Conservation (phyloP, 2,113 vertebrate genomes). For the Albula glossodonta region DNA sequence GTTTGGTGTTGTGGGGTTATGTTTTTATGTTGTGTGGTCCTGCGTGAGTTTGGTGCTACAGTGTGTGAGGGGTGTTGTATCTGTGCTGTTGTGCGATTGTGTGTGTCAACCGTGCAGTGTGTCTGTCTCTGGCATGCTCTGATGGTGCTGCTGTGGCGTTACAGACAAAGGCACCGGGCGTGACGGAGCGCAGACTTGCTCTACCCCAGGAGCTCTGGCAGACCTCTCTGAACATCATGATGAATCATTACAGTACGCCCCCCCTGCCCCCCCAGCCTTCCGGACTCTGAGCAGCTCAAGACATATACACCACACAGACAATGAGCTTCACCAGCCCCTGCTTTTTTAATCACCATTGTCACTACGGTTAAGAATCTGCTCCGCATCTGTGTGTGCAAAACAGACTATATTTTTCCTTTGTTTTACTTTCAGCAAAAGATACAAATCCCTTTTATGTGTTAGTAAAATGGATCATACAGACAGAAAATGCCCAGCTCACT, state of each 20-base stretch:
- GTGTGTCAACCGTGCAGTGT: conserved; percentile 19
- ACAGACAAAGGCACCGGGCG: conserved; percentile 56
- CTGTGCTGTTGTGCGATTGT: not conserved
- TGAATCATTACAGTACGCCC: conserved; percentile 49
- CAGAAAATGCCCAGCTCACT: not conserved
- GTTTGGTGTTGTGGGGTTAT: not conserved
- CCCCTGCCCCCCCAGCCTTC: not conserved
- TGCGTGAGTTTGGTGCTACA: not conserved
- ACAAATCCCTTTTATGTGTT: not conserved
- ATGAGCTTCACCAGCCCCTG: not conserved
- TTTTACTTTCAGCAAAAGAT: not conserved
- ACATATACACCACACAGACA: not conserved
- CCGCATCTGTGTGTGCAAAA: not conserved
- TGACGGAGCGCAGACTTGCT: conserved; percentile 56
- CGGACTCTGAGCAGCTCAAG: not conserved
- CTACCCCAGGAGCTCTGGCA: conserved; percentile 61
- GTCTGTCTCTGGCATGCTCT: conserved; percentile 31
- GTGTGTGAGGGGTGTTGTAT: not conserved
- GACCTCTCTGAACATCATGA: conserved; percentile 53
- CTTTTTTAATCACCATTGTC: not conserved
- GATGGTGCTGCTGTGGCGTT: conserved; percentile 34
- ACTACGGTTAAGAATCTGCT: not conserved
- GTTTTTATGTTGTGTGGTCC: not conserved
- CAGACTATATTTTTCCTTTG: not conserved
- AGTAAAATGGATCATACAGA: not conserved